These are phyloP conservation scores for Platysternon megacephalum DNA, from an alignment of 2,113 vertebrate genomes.

Conservation along the genomic window DNA sequence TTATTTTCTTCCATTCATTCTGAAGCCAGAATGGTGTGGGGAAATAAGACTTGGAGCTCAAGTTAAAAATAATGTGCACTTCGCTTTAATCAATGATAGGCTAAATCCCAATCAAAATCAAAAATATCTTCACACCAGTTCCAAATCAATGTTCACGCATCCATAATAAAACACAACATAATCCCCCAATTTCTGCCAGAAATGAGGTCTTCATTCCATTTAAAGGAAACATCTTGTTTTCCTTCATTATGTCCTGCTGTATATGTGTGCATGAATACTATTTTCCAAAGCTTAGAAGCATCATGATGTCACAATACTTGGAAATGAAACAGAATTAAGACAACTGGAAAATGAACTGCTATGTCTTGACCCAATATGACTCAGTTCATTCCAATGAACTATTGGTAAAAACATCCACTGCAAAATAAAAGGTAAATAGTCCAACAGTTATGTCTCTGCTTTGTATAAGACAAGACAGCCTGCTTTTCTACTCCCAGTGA, in stretches of 20 bases:
- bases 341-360: not conserved
- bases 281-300: slow-evolving; percentile 31
- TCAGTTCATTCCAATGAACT: not conserved
- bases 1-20: not conserved
- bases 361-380: not conserved
- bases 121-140: not conserved
- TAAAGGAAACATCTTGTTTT: not conserved
- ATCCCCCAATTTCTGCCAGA: not conserved
- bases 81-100: not conserved
- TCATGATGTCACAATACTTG: slow-evolving; percentile 28
- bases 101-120: not conserved
- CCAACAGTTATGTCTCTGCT: not conserved
- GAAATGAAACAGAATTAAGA: not conserved
- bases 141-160: not conserved
- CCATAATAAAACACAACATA: not conserved
- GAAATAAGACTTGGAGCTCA: not conserved
- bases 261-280: not conserved
- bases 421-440: not conserved
- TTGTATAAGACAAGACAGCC: not conserved
- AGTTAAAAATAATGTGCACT: not conserved
- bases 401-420: not conserved
- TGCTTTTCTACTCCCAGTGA: not conserved
- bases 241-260: not conserved
- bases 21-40: not conserved
- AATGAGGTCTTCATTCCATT: not conserved